phyloP scores from a whole-genome alignment of 1,140 invertebrate genomes.

The Lordiphosa mommai region DNA sequence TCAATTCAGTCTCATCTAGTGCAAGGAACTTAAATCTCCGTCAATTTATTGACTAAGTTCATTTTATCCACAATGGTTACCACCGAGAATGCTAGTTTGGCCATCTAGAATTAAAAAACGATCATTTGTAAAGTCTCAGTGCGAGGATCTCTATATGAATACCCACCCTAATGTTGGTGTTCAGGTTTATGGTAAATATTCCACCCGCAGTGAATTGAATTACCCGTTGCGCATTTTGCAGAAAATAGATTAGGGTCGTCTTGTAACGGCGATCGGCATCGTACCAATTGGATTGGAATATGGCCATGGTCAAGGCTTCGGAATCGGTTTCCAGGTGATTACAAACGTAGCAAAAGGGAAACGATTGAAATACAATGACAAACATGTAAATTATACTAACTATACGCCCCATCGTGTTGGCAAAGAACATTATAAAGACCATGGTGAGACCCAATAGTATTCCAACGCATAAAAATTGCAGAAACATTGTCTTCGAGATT shows the following conservation, averaged over 20 bases:
- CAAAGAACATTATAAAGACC: conserved; percentile 26
- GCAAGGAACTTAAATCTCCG: background rate
- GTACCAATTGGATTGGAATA: conserved; percentile 36
- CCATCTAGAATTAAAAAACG: conserved; percentile 11
- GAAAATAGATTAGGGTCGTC: conserved; percentile 24
- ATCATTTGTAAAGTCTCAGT: too few relatives aligned
- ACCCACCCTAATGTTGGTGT: conserved; percentile 25
- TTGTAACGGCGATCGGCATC: conserved; percentile 14
- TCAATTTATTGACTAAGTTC: conserved; percentile 24
- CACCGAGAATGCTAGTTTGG: conserved; percentile 34
- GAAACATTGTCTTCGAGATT: conserved; percentile 30
- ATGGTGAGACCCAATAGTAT: conserved; percentile 17
- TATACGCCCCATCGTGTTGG: conserved; percentile 4
- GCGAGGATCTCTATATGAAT: too few relatives aligned
- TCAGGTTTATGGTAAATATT: conserved; percentile 26
- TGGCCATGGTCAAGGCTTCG: background rate
- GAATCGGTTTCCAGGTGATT: conserved; percentile 17
- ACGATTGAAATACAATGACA: conserved; percentile 18
- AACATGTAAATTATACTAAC: background rate
- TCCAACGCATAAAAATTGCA: conserved; percentile 22
- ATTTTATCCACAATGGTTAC: conserved; percentile 27
- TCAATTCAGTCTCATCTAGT: too few relatives aligned
- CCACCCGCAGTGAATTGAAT: conserved; percentile 29
- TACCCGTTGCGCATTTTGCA: conserved; percentile 26
- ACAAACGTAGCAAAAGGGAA: conserved; percentile 37